Percentiles rank a stretch among this genome's conserved stretches.
Evolutionary conservation across 2,888 invertebrate species (phyloP).

Genomic region (Agrochola circellaris): DNA sequence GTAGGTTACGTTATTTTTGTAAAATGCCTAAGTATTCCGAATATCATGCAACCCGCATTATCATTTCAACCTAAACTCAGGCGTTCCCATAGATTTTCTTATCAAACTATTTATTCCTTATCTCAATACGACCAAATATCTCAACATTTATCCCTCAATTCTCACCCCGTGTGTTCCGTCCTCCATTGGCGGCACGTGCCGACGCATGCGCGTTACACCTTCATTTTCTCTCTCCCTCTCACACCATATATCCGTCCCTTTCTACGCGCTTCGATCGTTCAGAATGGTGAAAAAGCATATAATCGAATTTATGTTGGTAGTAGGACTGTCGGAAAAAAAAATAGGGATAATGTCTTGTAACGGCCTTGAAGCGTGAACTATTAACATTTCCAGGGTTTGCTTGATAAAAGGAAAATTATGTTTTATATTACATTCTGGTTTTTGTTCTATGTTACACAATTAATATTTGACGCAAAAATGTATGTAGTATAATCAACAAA

Average conservation of each 20-base stretch:
- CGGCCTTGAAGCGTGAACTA: conserved; percentile 77
- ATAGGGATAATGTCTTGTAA: conserved; percentile 49
- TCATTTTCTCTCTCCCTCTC: conserved; percentile 71
- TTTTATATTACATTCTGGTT: background rate
- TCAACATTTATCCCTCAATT: conserved; percentile 65
- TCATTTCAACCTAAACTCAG: background rate
- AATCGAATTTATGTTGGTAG: conserved; percentile 88
- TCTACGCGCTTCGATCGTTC: conserved; percentile 87
- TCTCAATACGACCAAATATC: conserved; percentile 62
- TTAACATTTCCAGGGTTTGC: conserved; percentile 1
- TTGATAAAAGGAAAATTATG: background rate
- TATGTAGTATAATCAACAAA: background rate
- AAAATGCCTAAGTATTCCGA: background rate
- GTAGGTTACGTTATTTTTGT: background rate
- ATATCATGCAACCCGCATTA: background rate
- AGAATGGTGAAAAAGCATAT: conserved; percentile 89
- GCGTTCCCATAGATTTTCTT: background rate
- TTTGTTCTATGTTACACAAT: too few species aligned
- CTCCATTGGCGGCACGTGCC: conserved; percentile 82
- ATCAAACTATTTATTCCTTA: background rate
- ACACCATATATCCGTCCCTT: conserved; percentile 73
- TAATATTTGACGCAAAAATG: background rate
- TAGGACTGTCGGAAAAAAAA: conserved; percentile 81
- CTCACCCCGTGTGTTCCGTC: conserved; percentile 67
- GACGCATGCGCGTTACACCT: conserved; percentile 82